phyloP scores from a whole-genome alignment of 1,140 invertebrate genomes.

The Drosophila asahinai region DNA sequence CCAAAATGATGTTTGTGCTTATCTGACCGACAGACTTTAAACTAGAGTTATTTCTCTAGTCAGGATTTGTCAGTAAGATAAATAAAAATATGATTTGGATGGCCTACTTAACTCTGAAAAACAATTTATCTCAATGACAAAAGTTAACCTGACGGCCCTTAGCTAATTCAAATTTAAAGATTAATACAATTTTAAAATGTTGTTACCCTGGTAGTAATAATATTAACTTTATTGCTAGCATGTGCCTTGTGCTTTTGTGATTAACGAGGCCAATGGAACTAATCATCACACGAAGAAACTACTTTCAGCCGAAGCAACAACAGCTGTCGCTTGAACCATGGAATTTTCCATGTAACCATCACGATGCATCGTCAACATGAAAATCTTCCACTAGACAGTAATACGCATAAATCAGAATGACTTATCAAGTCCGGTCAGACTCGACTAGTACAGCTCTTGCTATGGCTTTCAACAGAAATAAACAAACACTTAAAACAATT shows the following conservation, averaged over 20 bases:
- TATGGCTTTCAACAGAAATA: conserved; percentile 5
- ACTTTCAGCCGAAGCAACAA: not conserved
- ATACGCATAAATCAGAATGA: conserved; percentile 25
- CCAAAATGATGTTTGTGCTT: too few species aligned
- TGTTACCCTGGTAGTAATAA: too few species aligned
- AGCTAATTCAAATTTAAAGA: too few species aligned
- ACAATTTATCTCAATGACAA: too few species aligned
- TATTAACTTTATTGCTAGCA: too few species aligned
- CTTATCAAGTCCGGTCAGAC: conserved; percentile 35
- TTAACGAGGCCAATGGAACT: not conserved
- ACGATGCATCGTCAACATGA: conserved; percentile 30
- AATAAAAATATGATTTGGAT: too few species aligned
- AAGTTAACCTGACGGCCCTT: too few species aligned
- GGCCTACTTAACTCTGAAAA: too few species aligned
- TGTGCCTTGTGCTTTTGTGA: not conserved
- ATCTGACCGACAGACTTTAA: too few species aligned
- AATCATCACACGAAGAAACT: not conserved
- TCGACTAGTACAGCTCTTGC: not conserved
- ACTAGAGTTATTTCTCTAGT: too few species aligned
- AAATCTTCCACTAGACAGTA: conserved; percentile 55
- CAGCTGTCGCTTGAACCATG: conserved; percentile 20
- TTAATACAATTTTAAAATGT: too few species aligned
- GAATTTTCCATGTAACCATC: conserved; percentile 66
- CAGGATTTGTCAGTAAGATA: too few species aligned
- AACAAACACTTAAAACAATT: not conserved